Evolutionary conservation across 2,113 vertebrate genomes (phyloP).

Genomic region (Scartelaos histophorus): DNA sequence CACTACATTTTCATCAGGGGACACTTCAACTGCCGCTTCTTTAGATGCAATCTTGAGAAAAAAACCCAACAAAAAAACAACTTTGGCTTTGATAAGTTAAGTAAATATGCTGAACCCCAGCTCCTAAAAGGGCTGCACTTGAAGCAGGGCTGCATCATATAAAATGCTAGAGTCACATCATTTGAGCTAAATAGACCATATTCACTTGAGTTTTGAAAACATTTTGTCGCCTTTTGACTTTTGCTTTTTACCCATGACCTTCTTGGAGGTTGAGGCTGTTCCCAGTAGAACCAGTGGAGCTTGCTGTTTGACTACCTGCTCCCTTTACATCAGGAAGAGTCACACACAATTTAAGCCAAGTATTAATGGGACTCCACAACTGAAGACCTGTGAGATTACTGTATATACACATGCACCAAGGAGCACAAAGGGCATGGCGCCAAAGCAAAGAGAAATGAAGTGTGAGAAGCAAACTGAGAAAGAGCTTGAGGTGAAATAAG

Average conservation of each 20-base stretch:
- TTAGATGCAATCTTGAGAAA: constrained; percentile 43
- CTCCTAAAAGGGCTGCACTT: constrained; percentile 37
- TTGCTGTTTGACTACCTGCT: constrained; percentile 1
- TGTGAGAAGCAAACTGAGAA: constrained; percentile 40
- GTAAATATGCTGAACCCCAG: constrained; percentile 60
- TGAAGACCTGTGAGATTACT: constrained; percentile 36
- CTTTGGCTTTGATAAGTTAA: constrained; percentile 58
- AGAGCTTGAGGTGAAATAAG: constrained; percentile 27
- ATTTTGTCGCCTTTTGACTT: constrained; percentile 26
- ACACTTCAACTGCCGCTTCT: constrained; percentile 53
- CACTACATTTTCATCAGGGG: constrained; percentile 63
- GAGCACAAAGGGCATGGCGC: constrained; percentile 29
- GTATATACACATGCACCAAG: constrained; percentile 15
- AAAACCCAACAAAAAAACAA: background rate
- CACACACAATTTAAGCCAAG: constrained; percentile 64
- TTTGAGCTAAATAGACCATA: constrained; percentile 23
- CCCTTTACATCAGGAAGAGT: constrained; percentile 59
- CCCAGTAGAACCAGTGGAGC: background rate
- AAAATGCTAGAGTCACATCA: constrained; percentile 8
- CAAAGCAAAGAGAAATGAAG: constrained; percentile 61
- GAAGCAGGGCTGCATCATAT: constrained; percentile 32
- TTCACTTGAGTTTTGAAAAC: constrained; percentile 25
- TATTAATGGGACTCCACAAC: constrained; percentile 65
- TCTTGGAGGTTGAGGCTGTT: constrained; percentile 6
- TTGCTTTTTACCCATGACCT: constrained; percentile 23